Evolutionary conservation across 2,113 vertebrate genomes (phyloP).

Genomic region (Cryptotis parvus): DNA sequence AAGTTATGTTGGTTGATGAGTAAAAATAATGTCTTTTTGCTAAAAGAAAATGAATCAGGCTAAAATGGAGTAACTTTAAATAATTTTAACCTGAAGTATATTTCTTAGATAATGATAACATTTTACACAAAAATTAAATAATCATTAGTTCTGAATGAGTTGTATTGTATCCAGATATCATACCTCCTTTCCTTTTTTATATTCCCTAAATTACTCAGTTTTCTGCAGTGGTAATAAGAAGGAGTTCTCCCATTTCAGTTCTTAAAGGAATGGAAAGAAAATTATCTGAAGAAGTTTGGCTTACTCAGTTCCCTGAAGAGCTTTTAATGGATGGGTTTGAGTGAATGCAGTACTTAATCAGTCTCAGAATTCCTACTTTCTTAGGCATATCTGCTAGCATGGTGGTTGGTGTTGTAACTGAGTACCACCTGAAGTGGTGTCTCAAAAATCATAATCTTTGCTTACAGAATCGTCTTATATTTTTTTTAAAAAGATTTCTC

Average conservation of each 20-base stretch:
- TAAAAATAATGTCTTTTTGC: conserved; percentile 34
- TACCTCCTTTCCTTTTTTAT: neutral
- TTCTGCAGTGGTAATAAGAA: neutral
- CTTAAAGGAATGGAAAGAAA: conserved; percentile 1
- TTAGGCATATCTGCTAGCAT: neutral
- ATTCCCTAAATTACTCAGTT: neutral
- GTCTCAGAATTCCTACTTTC: neutral
- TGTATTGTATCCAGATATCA: neutral
- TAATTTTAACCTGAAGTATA: neutral
- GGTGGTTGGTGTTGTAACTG: neutral
- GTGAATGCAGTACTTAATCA: neutral
- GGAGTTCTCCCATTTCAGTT: neutral
- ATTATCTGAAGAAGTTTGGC: conserved; percentile 8
- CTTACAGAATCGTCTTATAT: neutral
- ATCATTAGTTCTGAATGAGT: neutral
- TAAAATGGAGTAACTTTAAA: neutral
- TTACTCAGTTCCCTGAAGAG: neutral
- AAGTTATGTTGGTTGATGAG: neutral
- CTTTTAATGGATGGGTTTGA: neutral
- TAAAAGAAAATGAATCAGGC: conserved; percentile 3
- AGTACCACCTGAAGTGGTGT: neutral
- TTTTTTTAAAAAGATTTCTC: neutral
- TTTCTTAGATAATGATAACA: neutral
- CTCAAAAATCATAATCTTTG: neutral
- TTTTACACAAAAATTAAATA: neutral